Evolutionary conservation across 2,797 vertebrate species (phyloP).

Genomic region (Paramormyrops hopkinsi): DNA sequence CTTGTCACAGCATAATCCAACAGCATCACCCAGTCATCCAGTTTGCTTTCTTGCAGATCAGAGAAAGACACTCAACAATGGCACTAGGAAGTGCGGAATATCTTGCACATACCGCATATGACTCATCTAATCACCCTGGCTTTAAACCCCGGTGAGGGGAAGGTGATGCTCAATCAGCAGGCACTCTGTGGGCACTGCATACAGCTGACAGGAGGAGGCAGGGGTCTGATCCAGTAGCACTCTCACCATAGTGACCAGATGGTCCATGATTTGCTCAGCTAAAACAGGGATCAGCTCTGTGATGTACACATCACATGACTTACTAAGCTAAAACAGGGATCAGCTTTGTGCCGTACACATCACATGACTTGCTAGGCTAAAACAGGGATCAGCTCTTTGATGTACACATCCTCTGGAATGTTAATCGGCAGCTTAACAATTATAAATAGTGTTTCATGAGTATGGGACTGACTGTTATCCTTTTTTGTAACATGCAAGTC

Average conservation of each 20-base stretch:
- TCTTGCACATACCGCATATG: constrained; percentile 51
- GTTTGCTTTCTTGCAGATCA: constrained; percentile 31
- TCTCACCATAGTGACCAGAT: neutral
- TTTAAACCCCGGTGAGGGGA: constrained; percentile 44
- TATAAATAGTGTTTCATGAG: neutral
- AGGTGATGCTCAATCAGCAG: constrained; percentile 54
- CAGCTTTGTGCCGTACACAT: neutral
- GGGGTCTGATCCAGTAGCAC: constrained; percentile 20
- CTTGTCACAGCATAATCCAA: neutral
- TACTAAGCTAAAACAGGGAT: neutral
- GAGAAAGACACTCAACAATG: constrained; percentile 40
- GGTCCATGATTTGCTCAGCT: neutral
- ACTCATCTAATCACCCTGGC: constrained; percentile 36
- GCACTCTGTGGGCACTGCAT: neutral
- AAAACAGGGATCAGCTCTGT: neutral
- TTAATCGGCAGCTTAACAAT: neutral
- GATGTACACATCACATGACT: neutral
- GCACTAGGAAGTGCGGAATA: constrained; percentile 59
- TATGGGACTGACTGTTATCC: neutral
- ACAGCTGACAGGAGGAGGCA: constrained; percentile 11
- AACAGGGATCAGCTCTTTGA: neutral
- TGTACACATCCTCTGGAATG: neutral
- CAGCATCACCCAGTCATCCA: neutral
- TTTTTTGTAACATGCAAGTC: neutral
- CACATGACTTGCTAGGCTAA: neutral